These are phyloP conservation scores for Triops cancriformis DNA, from an alignment of 1,140 invertebrate genomes.

Conservation along the genomic window DNA sequence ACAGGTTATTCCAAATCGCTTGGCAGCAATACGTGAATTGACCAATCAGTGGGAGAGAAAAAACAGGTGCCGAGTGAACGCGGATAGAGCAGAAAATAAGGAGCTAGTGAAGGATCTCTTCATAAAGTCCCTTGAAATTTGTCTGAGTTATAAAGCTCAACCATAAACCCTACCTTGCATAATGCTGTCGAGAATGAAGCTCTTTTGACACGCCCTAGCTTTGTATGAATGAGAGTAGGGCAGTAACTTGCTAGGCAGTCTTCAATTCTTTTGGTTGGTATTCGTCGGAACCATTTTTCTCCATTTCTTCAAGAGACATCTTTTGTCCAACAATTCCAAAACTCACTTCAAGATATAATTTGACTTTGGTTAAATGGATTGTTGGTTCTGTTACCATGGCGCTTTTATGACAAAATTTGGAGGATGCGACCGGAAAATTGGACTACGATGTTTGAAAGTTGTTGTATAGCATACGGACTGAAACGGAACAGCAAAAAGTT, in stretches of 20 bases:
- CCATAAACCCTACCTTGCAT: no score
- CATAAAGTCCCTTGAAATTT: not conserved
- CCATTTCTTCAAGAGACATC: no score
- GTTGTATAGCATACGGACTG: not conserved
- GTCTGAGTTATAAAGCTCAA: no score
- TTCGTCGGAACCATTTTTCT: no score
- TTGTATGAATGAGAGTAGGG: no score
- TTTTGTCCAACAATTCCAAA: no score
- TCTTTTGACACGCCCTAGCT: no score
- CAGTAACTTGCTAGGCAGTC: no score
- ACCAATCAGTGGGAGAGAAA: not conserved
- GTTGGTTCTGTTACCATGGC: not conserved
- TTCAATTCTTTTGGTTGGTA: no score
- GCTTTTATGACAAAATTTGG: not conserved
- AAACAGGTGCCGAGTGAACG: not conserved
- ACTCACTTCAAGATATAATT: no score
- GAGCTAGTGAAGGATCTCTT: constrained; percentile 7
- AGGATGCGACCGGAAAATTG: not conserved
- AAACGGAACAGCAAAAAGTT: not conserved
- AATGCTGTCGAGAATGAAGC: no score
- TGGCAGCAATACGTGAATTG: not conserved
- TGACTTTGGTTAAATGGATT: no score
- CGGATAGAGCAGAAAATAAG: not conserved
- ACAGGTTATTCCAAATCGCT: not conserved
- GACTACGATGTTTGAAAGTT: not conserved